Evolutionary conservation across 2,113 vertebrate genomes (phyloP), one percentile per base, ranked within the genome.

Genomic region (Cyanocitta stelleri): DNA sequence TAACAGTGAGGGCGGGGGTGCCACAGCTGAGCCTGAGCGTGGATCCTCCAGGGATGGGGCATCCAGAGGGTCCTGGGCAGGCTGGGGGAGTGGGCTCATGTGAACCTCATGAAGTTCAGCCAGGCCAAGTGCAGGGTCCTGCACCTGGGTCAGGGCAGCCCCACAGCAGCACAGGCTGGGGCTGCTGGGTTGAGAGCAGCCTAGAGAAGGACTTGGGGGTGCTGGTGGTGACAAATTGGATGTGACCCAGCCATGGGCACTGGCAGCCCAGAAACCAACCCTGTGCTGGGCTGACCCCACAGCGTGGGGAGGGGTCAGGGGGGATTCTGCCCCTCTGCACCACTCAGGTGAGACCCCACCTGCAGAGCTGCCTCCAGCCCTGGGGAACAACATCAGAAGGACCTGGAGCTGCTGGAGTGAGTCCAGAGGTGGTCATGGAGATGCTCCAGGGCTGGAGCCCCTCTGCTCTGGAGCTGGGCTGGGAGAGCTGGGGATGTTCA

Each of bases 331-430:
- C n/a, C 43, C n/a, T 55, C 62, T 66, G 76, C 61, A 51, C 61
- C 7, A 2, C 51, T 56, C 41, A 10, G 41, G 26, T 80, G 77
- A 39, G 52, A 68, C 6, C 33, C 49, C 32, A 32, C 39, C 46
- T 18, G 44, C 16, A 86, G 81, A 21, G 3, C 89, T 74, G 54
- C 18, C 18, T 1, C 39, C 68, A 76, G 44, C 58, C 13, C 51
- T 6, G 51, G 52, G 20, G 13, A 2, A 4, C 59, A 66, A 14
- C 6, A 3, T 6, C 6, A 5, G 49, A 18, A 4, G 24, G 58
- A 66, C 6, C 2, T 8, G 21, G 58, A 32, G 3, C n/a, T 54
- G 39, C 15, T 58, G 30, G 51, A 71, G 33, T 0, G 0, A 37
- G 44, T 5, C 71, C n/a, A 52, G 71, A 83, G 51, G 22, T 19